Evolutionary conservation across 2,113 vertebrate genomes (phyloP), one percentile per base, ranked within the genome.

Genomic region (Stigmatopora nigra): DNA sequence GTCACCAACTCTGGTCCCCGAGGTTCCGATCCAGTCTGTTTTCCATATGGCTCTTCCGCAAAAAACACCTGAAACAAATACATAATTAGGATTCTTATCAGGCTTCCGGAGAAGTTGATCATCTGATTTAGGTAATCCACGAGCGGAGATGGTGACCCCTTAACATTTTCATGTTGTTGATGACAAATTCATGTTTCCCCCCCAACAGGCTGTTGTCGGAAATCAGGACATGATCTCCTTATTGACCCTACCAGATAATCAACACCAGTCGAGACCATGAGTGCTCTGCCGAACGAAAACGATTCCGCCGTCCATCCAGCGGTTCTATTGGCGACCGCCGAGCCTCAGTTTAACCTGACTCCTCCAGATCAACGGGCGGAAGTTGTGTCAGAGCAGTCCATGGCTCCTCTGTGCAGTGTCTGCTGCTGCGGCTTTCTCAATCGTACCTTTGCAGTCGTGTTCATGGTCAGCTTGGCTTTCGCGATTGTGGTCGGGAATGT

Each of bases 401-500:
- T 82, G 60, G 83, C 83, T 4, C 89, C 89, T 2, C 81, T 87
- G 57, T 92, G 91, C 51, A 87, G 84, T 4, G 20, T 78, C 22
- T 88, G 88, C 17, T 92, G 90, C 76, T 92, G 91, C 65, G 87
- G 89, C 7, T 76, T 88, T 64, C 67, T 90, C 55, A 89, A 87
- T 69, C 83, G 79, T 22, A 82, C 75, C 8, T 65, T 92, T 64
- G 81, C 82, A 0, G 89, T 90, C 62, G 83, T 69, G 13, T 89
- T 93, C 82, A 93, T 93, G 92, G 84, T 90, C 65, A 71, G 79
- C 68, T 84, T 93, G 75, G 81, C 88, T 2, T 77, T 92, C n/a
- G 88, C 89, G 45, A 91, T 92, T 7, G 87, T 91, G 31, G 63
- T 88, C 12, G 92, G 92, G 61, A 93, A 93, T 16, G 84, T 90